These are phyloP conservation scores for Python bivittatus DNA, from an alignment of 2,113 vertebrate genomes.

Conservation along the genomic window DNA sequence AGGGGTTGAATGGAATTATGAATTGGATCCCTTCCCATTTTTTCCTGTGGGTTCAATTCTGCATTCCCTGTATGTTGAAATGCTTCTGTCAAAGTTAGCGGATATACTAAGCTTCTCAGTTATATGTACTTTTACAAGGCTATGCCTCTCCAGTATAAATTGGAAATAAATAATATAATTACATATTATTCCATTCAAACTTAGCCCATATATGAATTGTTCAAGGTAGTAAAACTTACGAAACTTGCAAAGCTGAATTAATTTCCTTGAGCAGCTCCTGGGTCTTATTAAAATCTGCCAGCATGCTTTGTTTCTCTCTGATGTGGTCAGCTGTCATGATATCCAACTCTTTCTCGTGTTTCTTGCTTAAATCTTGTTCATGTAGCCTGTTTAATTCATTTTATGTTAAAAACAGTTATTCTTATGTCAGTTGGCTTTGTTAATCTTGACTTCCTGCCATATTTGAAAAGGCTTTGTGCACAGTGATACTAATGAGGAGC, in stretches of 20 bases:
- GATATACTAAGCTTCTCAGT: neutral
- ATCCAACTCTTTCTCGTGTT: conserved; percentile 89
- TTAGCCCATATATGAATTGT: conserved; percentile 59
- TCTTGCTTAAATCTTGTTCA: conserved; percentile 96
- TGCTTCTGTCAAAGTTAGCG: neutral
- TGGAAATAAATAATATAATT: neutral
- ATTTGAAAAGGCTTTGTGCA: conserved; percentile 54
- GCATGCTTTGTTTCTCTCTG: conserved; percentile 95
- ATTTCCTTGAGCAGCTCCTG: conserved; percentile 99
- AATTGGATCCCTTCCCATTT: neutral
- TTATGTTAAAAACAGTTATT: conserved; percentile 79
- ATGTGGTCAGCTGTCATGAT: conserved; percentile 89
- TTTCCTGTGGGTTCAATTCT: neutral
- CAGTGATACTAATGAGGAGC: conserved; percentile 43
- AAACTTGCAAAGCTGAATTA: conserved; percentile 96
- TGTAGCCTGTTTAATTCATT: conserved; percentile 88
- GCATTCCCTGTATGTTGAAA: neutral
- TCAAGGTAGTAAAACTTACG: conserved; percentile 83
- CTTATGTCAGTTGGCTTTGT: conserved; percentile 62
- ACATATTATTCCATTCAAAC: conserved; percentile 43
- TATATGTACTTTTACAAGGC: conserved; percentile 6
- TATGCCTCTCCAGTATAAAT: conserved; percentile 26
- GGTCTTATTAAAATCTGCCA: conserved; percentile 98
- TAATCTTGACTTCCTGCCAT: conserved; percentile 65
- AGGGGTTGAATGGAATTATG: neutral